phyloP scores from a whole-genome alignment of 2,888 invertebrate genomes.

The Thalpophila matura region DNA sequence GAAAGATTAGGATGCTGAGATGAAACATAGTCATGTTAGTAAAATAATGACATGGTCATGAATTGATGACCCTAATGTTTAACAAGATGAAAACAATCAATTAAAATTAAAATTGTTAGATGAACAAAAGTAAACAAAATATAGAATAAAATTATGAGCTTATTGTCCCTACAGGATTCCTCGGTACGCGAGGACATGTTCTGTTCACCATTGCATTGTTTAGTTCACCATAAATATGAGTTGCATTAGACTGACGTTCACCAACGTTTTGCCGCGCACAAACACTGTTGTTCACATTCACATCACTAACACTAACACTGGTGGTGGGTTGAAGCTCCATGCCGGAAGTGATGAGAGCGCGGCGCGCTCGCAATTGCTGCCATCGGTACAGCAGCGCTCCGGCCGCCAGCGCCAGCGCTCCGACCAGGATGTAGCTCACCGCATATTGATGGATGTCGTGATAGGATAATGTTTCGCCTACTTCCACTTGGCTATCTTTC shows the following conservation, averaged over 20 bases:
- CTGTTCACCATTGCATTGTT: not conserved
- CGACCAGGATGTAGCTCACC: not conserved
- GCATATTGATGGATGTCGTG: not conserved
- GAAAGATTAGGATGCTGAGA: not conserved
- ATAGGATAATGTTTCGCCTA: not conserved
- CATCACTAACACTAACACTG: not conserved
- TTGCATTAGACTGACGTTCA: not conserved
- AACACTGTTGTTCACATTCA: not conserved
- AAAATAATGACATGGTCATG: not conserved
- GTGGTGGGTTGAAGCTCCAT: not conserved
- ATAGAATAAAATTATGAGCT: no score
- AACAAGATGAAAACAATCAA: not conserved
- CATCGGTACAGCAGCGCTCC: not conserved
- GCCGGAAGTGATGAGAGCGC: not conserved
- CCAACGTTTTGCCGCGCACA: not conserved
- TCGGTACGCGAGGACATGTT: no score
- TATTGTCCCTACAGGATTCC: no score
- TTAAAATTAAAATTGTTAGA: no score
- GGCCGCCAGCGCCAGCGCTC: not conserved
- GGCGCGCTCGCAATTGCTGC: not conserved
- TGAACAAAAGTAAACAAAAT: not conserved
- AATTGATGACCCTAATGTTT: not conserved
- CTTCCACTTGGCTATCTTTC: not conserved
- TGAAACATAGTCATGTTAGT: not conserved
- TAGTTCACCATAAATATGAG: not conserved